Base-by-base conservation (phyloP, 2,888 invertebrate species). In the Tipula lateralis region DNA sequence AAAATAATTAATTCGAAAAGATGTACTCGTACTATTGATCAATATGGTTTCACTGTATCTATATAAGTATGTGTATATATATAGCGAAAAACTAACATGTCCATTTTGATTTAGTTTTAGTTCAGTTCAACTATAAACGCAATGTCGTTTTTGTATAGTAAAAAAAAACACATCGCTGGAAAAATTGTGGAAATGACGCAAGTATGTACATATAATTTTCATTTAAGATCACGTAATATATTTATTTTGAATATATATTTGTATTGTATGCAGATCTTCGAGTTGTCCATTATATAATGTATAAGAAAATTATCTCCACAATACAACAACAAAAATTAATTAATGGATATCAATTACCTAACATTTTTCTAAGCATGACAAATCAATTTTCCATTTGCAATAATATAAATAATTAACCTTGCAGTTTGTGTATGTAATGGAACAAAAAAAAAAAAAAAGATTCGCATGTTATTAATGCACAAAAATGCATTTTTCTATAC, bases 291-390 rank as follows among this genome's bases (percentile, higher is more conserved):
- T 1, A 19, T 24, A 50, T 50, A 50, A 50, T 50, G 16, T n/a
- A 16, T 16, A 50, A 50, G 44, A 4, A 50, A 50, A 66, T 66
- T 66, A 66, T 66, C 24, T 66, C 24, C 19, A 66, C 6, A 9
- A 66, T 24, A 66, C 66, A 50, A 50, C 19, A 50, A 50, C 16
- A 50, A 66, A 24, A 66, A 24, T 24, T 66, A 66, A 24, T 66
- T 66, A 66, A 66, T 66, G 66, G 66, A 66, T 66, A 66, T 66
- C 66, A 66, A 66, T 66, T 66, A 66, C 66, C 66, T 66, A 66
- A 66, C 66, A 66, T 66, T 66, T 66, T 66, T 24, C 66, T 66
- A 19, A 66, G 66, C 66, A 66, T 66, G 66, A 66, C 66, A 66
- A 66, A 66, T 66, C 66, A 66, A 66, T 66, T 66, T 66, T n/a